phyloP scores from a whole-genome alignment of 2,113 vertebrate species.

The Brachirus orientalis region DNA sequence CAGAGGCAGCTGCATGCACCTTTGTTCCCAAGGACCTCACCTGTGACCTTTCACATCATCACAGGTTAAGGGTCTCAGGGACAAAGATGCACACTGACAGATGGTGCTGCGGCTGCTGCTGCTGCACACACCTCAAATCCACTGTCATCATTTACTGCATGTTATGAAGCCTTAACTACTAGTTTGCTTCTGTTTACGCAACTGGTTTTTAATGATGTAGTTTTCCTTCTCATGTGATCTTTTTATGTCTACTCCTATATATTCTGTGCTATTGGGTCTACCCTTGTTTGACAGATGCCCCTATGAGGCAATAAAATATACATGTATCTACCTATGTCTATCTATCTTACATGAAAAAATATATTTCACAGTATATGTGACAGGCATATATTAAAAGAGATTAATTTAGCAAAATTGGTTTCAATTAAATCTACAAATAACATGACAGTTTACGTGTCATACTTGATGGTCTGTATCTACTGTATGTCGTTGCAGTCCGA shows the following conservation, averaged over 20 bases:
- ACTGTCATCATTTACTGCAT: too few species aligned
- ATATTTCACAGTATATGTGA: neutral
- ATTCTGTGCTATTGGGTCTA: too few species aligned
- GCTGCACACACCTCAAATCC: neutral
- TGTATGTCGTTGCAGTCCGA: conserved; percentile 18
- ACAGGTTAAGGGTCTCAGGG: conserved; percentile 99
- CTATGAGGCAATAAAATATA: too few species aligned
- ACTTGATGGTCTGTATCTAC: conserved; percentile 15
- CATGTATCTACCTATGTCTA: too few species aligned
- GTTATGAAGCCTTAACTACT: too few species aligned
- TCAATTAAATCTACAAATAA: neutral
- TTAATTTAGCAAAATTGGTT: too few species aligned
- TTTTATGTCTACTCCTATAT: too few species aligned
- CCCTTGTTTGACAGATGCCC: too few species aligned
- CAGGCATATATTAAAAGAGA: neutral
- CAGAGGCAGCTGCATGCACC: conserved; percentile 68
- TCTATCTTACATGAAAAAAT: neutral
- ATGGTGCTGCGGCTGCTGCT: neutral
- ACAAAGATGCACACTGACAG: conserved; percentile 81
- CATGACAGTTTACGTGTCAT: neutral
- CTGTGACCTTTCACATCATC: conserved; percentile 91
- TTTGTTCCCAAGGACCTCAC: conserved; percentile 95
- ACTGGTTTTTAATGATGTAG: too few species aligned
- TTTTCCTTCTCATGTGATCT: too few species aligned
- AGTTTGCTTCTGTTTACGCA: too few species aligned